Percentiles rank a stretch among this genome's conserved stretches.
These are phyloP conservation scores for Solea senegalensis DNA, from an alignment of 2,113 vertebrate genomes.

Conservation along the genomic window DNA sequence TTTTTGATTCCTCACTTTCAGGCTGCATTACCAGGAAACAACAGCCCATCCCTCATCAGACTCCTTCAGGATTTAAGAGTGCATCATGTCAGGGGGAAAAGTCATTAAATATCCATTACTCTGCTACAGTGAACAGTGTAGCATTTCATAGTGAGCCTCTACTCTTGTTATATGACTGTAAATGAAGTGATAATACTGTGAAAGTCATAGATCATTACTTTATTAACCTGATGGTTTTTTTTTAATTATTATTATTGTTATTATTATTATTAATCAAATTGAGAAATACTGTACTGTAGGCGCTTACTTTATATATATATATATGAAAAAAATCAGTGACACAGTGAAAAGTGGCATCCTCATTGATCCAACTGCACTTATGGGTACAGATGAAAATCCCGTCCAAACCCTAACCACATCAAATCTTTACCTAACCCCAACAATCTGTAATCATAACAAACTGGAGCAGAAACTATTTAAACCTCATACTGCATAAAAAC, in stretches of 20 bases:
- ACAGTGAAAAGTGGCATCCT: conserved; percentile 1
- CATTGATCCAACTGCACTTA: neutral
- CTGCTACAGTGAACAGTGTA: neutral
- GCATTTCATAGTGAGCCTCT: neutral
- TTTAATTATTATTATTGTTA: too few species aligned
- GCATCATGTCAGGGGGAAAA: conserved; percentile 24
- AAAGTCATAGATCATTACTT: neutral
- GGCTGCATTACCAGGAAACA: conserved; percentile 39
- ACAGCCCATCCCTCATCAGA: conserved; percentile 28
- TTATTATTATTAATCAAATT: neutral
- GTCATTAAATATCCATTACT: conserved; percentile 45
- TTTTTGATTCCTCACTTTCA: conserved; percentile 37
- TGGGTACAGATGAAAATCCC: conserved; percentile 1
- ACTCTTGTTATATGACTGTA: neutral
- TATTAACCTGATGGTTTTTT: neutral
- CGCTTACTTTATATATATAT: neutral
- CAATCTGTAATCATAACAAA: conserved; percentile 42
- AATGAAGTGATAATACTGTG: conserved; percentile 8
- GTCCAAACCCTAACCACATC: conserved; percentile 7
- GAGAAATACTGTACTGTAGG: neutral
- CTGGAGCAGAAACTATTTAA: conserved; percentile 29
- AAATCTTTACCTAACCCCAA: conserved; percentile 24
- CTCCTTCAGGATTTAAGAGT: conserved; percentile 18
- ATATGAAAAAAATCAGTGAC: neutral
- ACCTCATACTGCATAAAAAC: conserved; percentile 7